A percentile compares a stretch with the other conserved stretches of the same genome.
Conservation (phyloP, 2,888 invertebrate species). For the Microdon myrmicae region DNA sequence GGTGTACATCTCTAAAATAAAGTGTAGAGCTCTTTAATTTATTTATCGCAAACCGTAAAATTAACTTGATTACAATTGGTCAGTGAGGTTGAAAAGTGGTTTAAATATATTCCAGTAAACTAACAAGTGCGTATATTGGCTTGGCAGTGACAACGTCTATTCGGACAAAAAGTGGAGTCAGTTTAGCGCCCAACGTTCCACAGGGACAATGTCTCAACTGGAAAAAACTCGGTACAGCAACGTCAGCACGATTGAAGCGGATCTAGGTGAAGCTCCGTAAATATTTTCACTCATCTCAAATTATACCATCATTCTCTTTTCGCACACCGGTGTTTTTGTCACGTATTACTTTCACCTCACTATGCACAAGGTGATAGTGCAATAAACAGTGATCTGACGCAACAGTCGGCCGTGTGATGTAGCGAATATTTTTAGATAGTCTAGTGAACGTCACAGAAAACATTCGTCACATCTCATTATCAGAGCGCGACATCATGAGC, state of each 20-base stretch:
- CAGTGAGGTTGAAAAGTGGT: too few relatives aligned
- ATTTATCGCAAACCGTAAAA: slow-evolving; percentile 6
- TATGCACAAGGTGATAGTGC: too few relatives aligned
- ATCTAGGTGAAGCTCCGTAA: slow-evolving; percentile 29
- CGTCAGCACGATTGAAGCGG: slow-evolving; percentile 24
- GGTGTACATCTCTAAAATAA: too few relatives aligned
- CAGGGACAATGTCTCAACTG: slow-evolving; percentile 34
- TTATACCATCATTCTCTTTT: not conserved
- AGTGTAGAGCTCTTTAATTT: too few relatives aligned
- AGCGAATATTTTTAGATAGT: too few relatives aligned
- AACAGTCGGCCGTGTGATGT: too few relatives aligned
- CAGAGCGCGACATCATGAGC: too few relatives aligned
- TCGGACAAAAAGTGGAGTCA: not conserved
- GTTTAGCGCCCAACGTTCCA: too few relatives aligned
- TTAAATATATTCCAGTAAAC: slow-evolving; percentile 10
- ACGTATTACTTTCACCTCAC: slow-evolving; percentile 1
- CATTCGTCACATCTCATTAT: too few relatives aligned
- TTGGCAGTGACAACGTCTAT: not conserved
- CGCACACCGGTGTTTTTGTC: not conserved
- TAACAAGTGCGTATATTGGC: not conserved
- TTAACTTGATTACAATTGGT: slow-evolving; percentile 4
- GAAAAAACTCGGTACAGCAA: slow-evolving; percentile 30
- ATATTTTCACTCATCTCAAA: slow-evolving; percentile 3
- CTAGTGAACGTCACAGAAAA: too few relatives aligned
- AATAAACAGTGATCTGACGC: too few relatives aligned